These are phyloP conservation scores for Mastigias papua DNA, from an alignment of 30 jellyfish, hydroid and myxozoan genomes.

Conservation along the genomic window DNA sequence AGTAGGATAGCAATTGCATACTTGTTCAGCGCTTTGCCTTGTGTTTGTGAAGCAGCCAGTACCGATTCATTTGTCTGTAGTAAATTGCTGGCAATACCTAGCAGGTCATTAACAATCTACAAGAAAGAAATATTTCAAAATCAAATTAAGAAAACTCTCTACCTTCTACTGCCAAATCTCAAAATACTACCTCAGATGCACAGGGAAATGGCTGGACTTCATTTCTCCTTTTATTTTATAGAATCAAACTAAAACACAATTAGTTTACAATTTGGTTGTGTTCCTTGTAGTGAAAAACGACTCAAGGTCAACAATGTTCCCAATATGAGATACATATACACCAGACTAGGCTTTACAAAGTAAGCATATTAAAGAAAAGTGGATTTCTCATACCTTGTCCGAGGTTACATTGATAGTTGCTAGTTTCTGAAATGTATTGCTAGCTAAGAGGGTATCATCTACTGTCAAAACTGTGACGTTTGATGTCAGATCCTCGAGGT, in stretches of 20 bases:
- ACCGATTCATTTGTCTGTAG: conserved; percentile 45
- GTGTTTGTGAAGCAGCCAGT: conserved; percentile 50
- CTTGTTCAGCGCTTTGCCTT: conserved; percentile 53
- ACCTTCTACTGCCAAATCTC: no score
- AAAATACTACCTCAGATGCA: no score
- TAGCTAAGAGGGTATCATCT: conserved; percentile 54
- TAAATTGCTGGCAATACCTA: conserved; percentile 53
- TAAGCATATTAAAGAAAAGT: no score
- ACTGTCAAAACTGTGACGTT: conserved; percentile 40
- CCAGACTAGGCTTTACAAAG: no score
- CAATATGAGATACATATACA: no score
- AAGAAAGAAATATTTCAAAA: background rate
- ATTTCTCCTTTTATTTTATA: no score
- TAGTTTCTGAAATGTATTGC: conserved; percentile 38
- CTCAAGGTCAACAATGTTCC: no score
- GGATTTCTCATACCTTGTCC: conserved; percentile 32
- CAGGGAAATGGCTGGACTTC: no score
- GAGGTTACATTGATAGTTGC: conserved; percentile 41
- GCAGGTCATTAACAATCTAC: conserved; percentile 50
- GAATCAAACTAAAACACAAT: no score
- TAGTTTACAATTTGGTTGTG: no score
- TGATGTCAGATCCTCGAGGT: conserved; percentile 27
- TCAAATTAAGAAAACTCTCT: background rate
- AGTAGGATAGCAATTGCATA: background rate
- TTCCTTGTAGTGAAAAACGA: no score